These are phyloP conservation scores for Selenia dentaria DNA, from an alignment of 2,888 invertebrate genomes.

Conservation along the genomic window DNA sequence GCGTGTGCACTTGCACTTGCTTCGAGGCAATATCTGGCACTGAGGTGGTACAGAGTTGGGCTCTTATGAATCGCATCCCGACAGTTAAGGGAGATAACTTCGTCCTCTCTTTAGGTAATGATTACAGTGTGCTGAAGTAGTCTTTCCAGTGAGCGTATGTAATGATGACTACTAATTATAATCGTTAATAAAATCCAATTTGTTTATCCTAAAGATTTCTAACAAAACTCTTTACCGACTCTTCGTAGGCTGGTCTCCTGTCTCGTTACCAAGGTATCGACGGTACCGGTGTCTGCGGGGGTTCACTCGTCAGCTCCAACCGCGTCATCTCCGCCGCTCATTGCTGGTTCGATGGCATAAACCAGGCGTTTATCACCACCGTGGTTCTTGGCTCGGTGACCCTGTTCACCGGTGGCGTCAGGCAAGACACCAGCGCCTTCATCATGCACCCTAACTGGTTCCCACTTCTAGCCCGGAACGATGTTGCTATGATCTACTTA, in stretches of 20 bases:
- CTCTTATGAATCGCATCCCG: too few relatives aligned
- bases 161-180: too few relatives aligned
- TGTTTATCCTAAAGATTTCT: too few relatives aligned
- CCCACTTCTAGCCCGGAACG: conserved; percentile 42
- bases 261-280: conserved; percentile 19
- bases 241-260: conserved; percentile 39
- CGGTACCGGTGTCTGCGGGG: conserved; percentile 48
- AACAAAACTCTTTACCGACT: background rate
- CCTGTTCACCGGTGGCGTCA: conserved; percentile 50
- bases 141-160: too few relatives aligned
- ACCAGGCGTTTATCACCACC: conserved; percentile 44
- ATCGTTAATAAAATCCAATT: too few relatives aligned
- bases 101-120: too few relatives aligned
- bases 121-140: too few relatives aligned
- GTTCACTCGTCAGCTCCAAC: conserved; percentile 38
- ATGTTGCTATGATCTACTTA: conserved; percentile 48
- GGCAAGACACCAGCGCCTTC: conserved; percentile 40
- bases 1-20: too few relatives aligned
- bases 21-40: too few relatives aligned
- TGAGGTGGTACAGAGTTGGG: too few relatives aligned
- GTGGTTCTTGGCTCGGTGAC: conserved; percentile 53
- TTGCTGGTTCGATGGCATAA: conserved; percentile 47
- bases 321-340: conserved; percentile 44
- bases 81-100: too few relatives aligned
- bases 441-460: conserved; percentile 46